Evolutionary conservation across 2,113 vertebrate genomes (phyloP).

Genomic region (Tetrao urogallus): DNA sequence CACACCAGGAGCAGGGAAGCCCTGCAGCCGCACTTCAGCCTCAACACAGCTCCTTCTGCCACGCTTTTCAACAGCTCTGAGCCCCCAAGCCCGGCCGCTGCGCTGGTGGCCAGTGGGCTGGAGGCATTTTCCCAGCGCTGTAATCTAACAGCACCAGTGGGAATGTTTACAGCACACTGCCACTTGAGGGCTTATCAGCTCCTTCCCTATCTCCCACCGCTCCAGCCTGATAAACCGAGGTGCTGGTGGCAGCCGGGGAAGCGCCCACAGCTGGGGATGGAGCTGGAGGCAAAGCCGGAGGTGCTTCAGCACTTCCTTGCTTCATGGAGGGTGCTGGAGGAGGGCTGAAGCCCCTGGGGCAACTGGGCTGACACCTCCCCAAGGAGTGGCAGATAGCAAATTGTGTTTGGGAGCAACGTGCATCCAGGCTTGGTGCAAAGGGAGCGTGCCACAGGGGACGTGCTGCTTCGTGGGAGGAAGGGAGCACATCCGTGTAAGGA

Average conservation of each 20-base stretch:
- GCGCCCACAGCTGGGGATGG: not conserved
- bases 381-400: accelerated
- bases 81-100: slow-evolving; percentile 15
- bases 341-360: not conserved
- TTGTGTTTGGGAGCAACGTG: accelerated
- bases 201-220: slow-evolving; percentile 65
- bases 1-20: not conserved
- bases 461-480: accelerated
- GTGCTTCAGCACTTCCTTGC: not conserved
- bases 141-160: slow-evolving; percentile 82
- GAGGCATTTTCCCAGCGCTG: slow-evolving; percentile 76
- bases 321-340: not conserved
- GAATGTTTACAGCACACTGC: slow-evolving; percentile 86
- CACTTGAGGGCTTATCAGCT: slow-evolving; percentile 80
- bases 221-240: slow-evolving; percentile 62
- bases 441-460: accelerated
- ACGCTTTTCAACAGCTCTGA: slow-evolving; percentile 61
- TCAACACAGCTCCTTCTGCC: slow-evolving; percentile 2
- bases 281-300: not conserved
- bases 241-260: not conserved
- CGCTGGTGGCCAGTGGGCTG: slow-evolving; percentile 65
- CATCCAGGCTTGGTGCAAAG: not conserved
- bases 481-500: not conserved
- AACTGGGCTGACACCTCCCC: not conserved
- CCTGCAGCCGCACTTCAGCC: slow-evolving; percentile 24